These are phyloP conservation scores for Sminthurinus signatus DNA, from an alignment of 1,140 invertebrate genomes.

Conservation along the genomic window DNA sequence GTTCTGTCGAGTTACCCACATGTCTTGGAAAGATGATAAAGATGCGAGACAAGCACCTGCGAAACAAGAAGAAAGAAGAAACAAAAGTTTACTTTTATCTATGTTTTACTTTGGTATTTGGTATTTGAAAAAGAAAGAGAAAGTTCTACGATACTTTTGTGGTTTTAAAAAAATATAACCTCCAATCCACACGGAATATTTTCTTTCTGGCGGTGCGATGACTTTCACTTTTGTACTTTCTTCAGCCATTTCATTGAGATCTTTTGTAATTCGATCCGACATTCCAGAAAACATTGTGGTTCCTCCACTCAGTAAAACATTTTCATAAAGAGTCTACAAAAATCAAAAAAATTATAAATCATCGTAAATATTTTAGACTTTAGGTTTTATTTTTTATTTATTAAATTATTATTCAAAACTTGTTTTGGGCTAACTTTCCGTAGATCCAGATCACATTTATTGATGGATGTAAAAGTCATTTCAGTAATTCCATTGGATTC, in stretches of 20 bases:
- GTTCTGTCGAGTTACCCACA: conserved; percentile 53
- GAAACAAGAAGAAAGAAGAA: too few species aligned
- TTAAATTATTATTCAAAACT: too few species aligned
- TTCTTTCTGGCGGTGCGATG: conserved; percentile 56
- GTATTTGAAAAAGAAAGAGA: too few species aligned
- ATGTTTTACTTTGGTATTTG: too few species aligned
- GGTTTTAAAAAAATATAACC: too few species aligned
- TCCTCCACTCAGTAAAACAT: conserved; percentile 54
- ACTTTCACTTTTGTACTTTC: conserved; percentile 55
- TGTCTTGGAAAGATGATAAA: conserved; percentile 52
- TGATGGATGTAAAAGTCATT: conserved; percentile 54
- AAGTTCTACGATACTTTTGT: too few species aligned
- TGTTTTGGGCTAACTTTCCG: conserved; percentile 43
- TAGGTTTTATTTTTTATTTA: too few species aligned
- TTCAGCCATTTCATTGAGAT: conserved; percentile 51
- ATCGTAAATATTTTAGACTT: too few species aligned
- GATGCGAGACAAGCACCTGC: conserved; percentile 51
- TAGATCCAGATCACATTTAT: conserved; percentile 52
- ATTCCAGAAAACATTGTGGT: conserved; percentile 54
- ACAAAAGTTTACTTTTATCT: too few species aligned
- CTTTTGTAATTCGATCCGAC: conserved; percentile 10
- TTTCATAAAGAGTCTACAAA: conserved; percentile 50
- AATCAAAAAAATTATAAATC: background rate
- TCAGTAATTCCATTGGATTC: conserved; percentile 51
- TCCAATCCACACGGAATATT: conserved; percentile 56